Percentiles rank a stretch among this genome's conserved stretches.
These are phyloP conservation scores for Oxyscelio sp. DNA, from an alignment of 2,888 invertebrate species.

Conservation along the genomic window DNA sequence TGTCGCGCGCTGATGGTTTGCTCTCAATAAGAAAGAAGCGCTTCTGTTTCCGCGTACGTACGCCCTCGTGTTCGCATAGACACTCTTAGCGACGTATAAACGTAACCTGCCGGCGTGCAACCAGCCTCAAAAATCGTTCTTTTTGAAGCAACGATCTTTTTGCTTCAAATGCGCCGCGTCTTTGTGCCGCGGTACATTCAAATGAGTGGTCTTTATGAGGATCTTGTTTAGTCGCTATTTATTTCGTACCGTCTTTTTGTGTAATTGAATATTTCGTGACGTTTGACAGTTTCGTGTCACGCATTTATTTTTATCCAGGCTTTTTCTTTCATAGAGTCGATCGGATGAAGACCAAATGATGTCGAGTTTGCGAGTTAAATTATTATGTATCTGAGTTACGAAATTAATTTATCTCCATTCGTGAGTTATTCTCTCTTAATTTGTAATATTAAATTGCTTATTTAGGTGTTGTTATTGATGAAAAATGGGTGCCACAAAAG, in stretches of 20 bases:
- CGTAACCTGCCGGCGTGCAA: slow-evolving; percentile 63
- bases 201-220: slow-evolving; percentile 63
- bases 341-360: not conserved
- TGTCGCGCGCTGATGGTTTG: slow-evolving; percentile 40
- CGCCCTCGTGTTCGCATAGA: slow-evolving; percentile 42
- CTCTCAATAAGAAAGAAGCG: slow-evolving; percentile 58
- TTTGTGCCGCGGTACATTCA: slow-evolving; percentile 60
- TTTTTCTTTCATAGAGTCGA: not conserved
- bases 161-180: slow-evolving; percentile 20
- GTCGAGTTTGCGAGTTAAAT: not conserved
- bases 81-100: slow-evolving; percentile 33
- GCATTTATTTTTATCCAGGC: slow-evolving; percentile 21
- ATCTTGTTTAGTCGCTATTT: slow-evolving; percentile 46
- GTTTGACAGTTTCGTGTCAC: slow-evolving; percentile 30
- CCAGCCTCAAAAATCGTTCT: slow-evolving; percentile 76
- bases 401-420: too few species aligned
- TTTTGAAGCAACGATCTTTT: slow-evolving; percentile 68
- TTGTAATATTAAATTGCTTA: too few species aligned
- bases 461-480: too few species aligned
- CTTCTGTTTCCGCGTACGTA: slow-evolving; percentile 65
- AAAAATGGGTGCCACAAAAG: too few species aligned
- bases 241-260: slow-evolving; percentile 43
- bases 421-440: too few species aligned
- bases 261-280: slow-evolving; percentile 27
- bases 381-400: too few species aligned